Evolutionary conservation across 2,888 invertebrate genomes (phyloP).

Genomic region (Noctua pronuba): DNA sequence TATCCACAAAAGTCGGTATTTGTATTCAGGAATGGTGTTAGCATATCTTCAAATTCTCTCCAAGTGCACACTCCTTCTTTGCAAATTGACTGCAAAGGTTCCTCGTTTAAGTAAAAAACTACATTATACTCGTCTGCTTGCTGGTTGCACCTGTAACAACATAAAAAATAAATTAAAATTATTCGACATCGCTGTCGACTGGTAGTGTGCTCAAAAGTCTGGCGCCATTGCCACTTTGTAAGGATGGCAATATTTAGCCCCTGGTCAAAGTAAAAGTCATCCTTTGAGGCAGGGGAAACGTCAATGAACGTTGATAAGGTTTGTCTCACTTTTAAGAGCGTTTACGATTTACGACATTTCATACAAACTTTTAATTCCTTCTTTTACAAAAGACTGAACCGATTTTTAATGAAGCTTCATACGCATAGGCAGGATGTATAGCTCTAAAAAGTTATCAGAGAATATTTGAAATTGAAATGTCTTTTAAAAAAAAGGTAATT

Average conservation of each 20-base stretch:
- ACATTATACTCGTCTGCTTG: slow-evolving; percentile 76
- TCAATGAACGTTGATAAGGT: not conserved
- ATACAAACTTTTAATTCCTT: no score
- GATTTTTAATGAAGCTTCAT: no score
- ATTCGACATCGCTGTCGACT: not conserved
- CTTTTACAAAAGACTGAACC: no score
- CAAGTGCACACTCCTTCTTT: slow-evolving; percentile 82
- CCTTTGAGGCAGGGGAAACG: not conserved
- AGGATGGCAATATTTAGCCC: not conserved
- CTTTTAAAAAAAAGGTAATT: no score
- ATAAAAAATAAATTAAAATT: not conserved
- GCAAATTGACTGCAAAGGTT: slow-evolving; percentile 81
- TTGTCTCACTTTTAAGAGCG: no score
- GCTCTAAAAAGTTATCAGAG: no score
- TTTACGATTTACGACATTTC: no score
- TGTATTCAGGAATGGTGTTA: slow-evolving; percentile 74
- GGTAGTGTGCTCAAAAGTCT: not conserved
- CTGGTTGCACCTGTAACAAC: slow-evolving; percentile 72
- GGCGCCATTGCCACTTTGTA: not conserved
- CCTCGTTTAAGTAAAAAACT: slow-evolving; percentile 84
- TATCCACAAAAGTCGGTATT: slow-evolving; percentile 76
- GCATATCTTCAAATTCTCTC: slow-evolving; percentile 81
- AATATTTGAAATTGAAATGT: no score
- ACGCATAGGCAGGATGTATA: no score
- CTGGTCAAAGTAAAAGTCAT: not conserved